These are phyloP conservation scores for Trichopoda pennipes DNA, from an alignment of 2,888 invertebrate species.

Conservation along the genomic window DNA sequence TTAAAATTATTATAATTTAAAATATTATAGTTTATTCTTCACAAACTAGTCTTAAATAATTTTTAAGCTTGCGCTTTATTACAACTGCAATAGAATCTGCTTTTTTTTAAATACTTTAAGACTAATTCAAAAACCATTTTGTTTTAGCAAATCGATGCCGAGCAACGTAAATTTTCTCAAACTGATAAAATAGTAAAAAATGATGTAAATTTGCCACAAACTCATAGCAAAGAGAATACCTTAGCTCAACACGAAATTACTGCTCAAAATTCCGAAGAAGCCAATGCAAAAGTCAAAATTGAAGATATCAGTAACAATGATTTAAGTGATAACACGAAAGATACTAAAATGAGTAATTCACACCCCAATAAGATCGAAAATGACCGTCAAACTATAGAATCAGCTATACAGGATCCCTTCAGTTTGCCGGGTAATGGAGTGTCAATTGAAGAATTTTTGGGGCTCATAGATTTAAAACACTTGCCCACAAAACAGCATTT, in stretches of 20 bases:
- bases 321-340: conserved; percentile 56
- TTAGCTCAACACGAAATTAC: conserved; percentile 44
- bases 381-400: conserved; percentile 71
- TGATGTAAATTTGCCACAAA: conserved; percentile 73
- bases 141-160: conserved; percentile 37
- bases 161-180: conserved; percentile 44
- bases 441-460: conserved; percentile 74
- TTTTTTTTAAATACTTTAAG: too few species aligned
- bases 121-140: background rate
- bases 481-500: conserved; percentile 76
- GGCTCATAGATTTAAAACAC: conserved; percentile 72
- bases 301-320: conserved; percentile 63
- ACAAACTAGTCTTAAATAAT: too few species aligned
- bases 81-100: too few species aligned
- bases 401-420: conserved; percentile 71
- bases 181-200: conserved; percentile 70
- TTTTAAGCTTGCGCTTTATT: too few species aligned
- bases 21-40: too few species aligned
- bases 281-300: conserved; percentile 40
- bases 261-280: conserved; percentile 43
- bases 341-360: conserved; percentile 70
- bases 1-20: too few species aligned
- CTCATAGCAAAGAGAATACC: conserved; percentile 48
- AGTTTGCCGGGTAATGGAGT: conserved; percentile 71
- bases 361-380: conserved; percentile 60